Evolutionary conservation across 23 tunicate genomes (phyloP), one percentile per base, ranked within the genome.

Genomic region (Trididemnum miniatum): DNA sequence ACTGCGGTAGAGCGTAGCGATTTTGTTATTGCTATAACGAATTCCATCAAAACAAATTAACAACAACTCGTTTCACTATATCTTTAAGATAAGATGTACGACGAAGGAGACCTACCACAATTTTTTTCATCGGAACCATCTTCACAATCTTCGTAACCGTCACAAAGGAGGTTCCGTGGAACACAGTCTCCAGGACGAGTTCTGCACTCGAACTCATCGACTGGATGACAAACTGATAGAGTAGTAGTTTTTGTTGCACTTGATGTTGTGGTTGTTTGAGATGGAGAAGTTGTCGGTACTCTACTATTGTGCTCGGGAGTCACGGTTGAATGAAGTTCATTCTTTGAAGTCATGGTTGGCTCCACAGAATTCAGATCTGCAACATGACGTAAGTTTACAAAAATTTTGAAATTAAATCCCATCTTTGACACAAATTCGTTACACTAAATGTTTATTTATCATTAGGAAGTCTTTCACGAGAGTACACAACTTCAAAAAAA

Each of bases 61-160:
- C n/a, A n/a, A n/a, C n/a, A n/a, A n/a, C n/a, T n/a, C n/a, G n/a
- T n/a, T n/a, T n/a, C n/a, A n/a, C n/a, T n/a, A n/a, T n/a, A n/a
- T n/a, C n/a, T n/a, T n/a, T n/a, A n/a, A n/a, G n/a, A n/a, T n/a
- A n/a, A n/a, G n/a, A n/a, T n/a, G n/a, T n/a, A n/a, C n/a, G n/a
- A n/a, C n/a, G n/a, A n/a, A n/a, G n/a, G n/a, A n/a, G n/a, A n/a
- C n/a, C n/a, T n/a, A n/a, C 83, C 83, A 44, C 89, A 85, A 26
- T 77, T 80, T 0, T 51, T 29, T 49, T 85, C 89, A 50, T 85
- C 89, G 1, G 82, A 76, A 27, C 89, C 89, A 34, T 85, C 89
- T 34, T 33, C 24, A 44, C 89, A 85, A 37, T 85, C 89, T 0
- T 1, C 29, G 51, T 85, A 85, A 0, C 83, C 89, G 50, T 85